Base-by-base conservation (phyloP, 2,113 vertebrate genomes). In the Phodopus roborovskii region DNA sequence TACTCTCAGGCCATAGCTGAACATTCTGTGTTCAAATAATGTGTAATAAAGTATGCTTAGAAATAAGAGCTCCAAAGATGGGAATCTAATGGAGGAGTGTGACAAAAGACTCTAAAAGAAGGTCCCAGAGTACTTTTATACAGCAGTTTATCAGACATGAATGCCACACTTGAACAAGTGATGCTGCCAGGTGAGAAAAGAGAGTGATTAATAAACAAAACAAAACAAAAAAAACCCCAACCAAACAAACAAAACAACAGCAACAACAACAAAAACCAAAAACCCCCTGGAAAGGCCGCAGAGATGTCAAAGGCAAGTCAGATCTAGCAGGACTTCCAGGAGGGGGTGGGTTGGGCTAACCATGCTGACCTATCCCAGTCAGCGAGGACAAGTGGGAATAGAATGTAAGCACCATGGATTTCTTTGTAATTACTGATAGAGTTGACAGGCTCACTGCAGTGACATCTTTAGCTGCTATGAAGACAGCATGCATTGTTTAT, bases 161-260 rank as follows among this genome's bases (percentile, higher is more conserved):
- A 81, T 88, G 39, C 30, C 92, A 97, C 56, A 86, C 62, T 96
- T 97, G 95, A 98, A 93, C 71, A 96, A 68, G 68, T 93, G 42
- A 24, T 78, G 79, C 39, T 94, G 33, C 42, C 53, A 91, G 39
- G 28, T 56, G 30, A 83, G 3, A 68, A 90, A 68, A n/a, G 97
- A 86, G 1, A 95, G 13, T n/a, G 48, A 95, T 95, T 92, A 96
- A 95, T 95, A 96, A 97, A 86, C 58, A 87, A 74, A 97, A 96
- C 45, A 45, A 45, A 45, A 45, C 45, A 45, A 45, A 45, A n/a
- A n/a, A n/a, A n/a, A n/a, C n/a, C n/a, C n/a, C n/a, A n/a, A n/a
- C n/a, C 45, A 45, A 45, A 45, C 45, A 45, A 45, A 45, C 45
- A 45, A 45, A 45, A 45, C 45, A 45, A 45, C 6, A 45, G 45